These are phyloP conservation scores for Maniola jurtina DNA, from an alignment of 1,140 invertebrate genomes.

Conservation along the genomic window DNA sequence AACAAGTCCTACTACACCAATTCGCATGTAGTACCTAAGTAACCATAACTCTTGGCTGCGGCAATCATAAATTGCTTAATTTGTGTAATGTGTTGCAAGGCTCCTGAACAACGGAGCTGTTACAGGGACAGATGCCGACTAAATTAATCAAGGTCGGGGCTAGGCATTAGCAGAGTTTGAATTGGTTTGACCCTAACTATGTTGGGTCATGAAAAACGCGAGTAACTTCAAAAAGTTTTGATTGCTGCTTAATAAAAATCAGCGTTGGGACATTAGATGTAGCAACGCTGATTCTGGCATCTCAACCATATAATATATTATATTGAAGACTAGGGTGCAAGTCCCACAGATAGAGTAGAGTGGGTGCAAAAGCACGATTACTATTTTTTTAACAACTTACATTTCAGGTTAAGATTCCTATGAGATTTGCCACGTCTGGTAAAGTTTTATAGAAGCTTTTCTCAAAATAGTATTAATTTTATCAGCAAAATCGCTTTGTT, in stretches of 20 bases:
- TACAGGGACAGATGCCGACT: conserved; percentile 40
- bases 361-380: too few species aligned
- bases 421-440: too few species aligned
- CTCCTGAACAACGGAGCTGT: conserved; percentile 28
- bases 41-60: conserved; percentile 4
- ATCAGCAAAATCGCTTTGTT: conserved; percentile 14
- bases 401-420: too few species aligned
- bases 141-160: conserved; percentile 60
- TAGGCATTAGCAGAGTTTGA: conserved; percentile 48
- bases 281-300: too few species aligned
- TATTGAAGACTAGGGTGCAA: too few species aligned
- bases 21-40: not conserved
- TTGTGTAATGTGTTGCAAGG: conserved; percentile 28
- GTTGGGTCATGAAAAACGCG: conserved; percentile 29
- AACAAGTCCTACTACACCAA: not conserved
- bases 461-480: not conserved
- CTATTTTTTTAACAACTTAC: too few species aligned
- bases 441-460: too few species aligned
- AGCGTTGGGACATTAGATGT: too few species aligned
- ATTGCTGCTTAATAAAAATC: too few species aligned
- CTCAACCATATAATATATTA: too few species aligned
- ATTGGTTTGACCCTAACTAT: conserved; percentile 38
- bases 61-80: conserved; percentile 33
- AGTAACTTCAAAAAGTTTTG: not conserved
- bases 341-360: too few species aligned